Conservation (phyloP, 2,888 invertebrate genomes). For the Agonopterix subpropinquella region DNA sequence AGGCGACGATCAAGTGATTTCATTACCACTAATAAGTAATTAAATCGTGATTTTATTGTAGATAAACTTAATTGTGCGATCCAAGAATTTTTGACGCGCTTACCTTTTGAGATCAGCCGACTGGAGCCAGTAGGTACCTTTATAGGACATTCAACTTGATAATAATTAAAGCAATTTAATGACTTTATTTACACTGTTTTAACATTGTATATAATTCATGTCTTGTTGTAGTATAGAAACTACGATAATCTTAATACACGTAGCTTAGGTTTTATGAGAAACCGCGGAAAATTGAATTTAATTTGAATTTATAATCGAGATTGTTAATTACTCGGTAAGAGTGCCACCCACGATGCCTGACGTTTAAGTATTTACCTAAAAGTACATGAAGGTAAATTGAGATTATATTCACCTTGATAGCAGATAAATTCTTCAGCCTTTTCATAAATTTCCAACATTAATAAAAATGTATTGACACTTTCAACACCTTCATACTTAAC, state of each 20-base stretch:
- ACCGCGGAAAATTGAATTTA: conserved; percentile 24
- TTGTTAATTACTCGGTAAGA: conserved; percentile 35
- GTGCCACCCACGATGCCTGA: conserved; percentile 41
- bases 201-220: conserved; percentile 5
- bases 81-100: conserved; percentile 39
- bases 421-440: no score
- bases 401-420: no score
- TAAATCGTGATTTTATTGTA: conserved; percentile 60
- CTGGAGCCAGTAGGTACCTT: conserved; percentile 12
- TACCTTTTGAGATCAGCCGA: conserved; percentile 3
- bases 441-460: no score
- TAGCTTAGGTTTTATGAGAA: conserved; percentile 48
- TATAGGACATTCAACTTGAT: conserved; percentile 19
- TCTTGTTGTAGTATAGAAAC: conserved; percentile 1
- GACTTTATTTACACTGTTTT: conserved; percentile 36
- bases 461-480: no score
- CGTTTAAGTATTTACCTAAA: conserved; percentile 2
- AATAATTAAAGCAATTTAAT: conserved; percentile 43
- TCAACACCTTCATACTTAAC: no score
- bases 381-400: background rate
- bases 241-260: conserved; percentile 14
- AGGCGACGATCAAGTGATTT: conserved; percentile 49
- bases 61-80: conserved; percentile 49
- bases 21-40: conserved; percentile 53
- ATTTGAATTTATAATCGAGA: conserved; percentile 30